Conservation (phyloP, 1,140 invertebrate species). For the Colletes latitarsis region DNA sequence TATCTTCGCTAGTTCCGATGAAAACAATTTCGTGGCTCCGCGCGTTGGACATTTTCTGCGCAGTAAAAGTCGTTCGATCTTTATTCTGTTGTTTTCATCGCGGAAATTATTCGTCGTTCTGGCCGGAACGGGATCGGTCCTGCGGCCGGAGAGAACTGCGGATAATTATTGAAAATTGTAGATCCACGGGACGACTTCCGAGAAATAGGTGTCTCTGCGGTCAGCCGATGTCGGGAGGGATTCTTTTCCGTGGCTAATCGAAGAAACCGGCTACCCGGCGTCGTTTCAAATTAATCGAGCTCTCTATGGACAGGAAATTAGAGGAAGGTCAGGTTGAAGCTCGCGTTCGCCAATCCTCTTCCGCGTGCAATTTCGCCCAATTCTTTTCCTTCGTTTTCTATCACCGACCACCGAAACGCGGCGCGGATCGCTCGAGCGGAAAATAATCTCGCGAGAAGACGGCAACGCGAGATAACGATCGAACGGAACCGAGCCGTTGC, state of each 20-base stretch:
- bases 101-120: constrained; percentile 19
- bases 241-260: constrained; percentile 26
- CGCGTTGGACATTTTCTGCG: neutral
- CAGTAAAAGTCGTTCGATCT: constrained; percentile 14
- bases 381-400: neutral
- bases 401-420: constrained; percentile 25
- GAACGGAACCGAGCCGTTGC: neutral
- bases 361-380: constrained; percentile 19
- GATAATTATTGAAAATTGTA: constrained; percentile 50
- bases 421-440: constrained; percentile 26
- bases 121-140: constrained; percentile 2
- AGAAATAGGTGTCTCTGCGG: constrained; percentile 42
- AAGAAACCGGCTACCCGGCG: constrained; percentile 25
- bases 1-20: no score
- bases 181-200: constrained; percentile 13
- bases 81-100: neutral
- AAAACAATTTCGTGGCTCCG: neutral
- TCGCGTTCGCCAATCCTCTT: neutral
- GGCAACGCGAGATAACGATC: constrained; percentile 1
- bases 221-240: constrained; percentile 5
- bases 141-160: neutral
- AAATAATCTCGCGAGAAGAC: constrained; percentile 30
- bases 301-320: constrained; percentile 24
- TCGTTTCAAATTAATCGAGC: constrained; percentile 39
- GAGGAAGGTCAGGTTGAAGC: constrained; percentile 19